Base-by-base conservation (phyloP, 2,888 invertebrate species). In the Temnothorax rugatulus region DNA sequence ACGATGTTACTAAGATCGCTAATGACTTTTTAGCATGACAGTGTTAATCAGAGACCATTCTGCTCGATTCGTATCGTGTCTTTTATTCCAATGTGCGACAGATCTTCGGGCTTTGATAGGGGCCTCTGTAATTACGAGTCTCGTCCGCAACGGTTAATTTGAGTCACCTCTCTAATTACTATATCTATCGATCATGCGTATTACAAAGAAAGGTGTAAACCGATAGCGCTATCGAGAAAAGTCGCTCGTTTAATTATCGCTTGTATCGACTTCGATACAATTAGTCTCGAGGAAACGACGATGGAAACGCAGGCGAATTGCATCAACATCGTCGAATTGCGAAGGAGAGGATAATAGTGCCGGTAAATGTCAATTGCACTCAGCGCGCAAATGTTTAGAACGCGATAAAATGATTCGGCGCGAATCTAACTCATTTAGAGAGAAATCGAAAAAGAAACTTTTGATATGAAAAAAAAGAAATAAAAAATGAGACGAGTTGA, bases 111-210 rank as follows among this genome's bases (percentile, higher is more conserved):
- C 38, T 59, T 73, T 59, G 74, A 81, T 34, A 59, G 25, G 11
- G n/a, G 1, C 13, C 59, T 81, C 79, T 81, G 74, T 81, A 81
- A 81, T 81, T 81, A 81, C 47, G 38, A 69, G 47, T 50, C 29
- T 52, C 54, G 1, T 2, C 25, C 21, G 21, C 44, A 44, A 34
- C 47, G 59, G 18, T 47, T 73, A 81, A 81, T 81, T 54, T 34
- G 18, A 34, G 8, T 50, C 59, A 34, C 47, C 73, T 38, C 47
- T 81, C 13, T 71, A 81, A 81, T 81, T 81, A 59, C 47, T 81
- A 73, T 81, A 81, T 73, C 59, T 47, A 47, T 73, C 38, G 29
- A 59, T 57, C 44, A 29, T 47, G n/a, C 38, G 47, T 73, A 81
- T 59, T 73, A 73, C 18, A 81, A 47, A 81, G 74, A 61, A 59